Evolutionary conservation across 1,140 invertebrate species (phyloP).

Genomic region (Mizuhopecten yessoensis): DNA sequence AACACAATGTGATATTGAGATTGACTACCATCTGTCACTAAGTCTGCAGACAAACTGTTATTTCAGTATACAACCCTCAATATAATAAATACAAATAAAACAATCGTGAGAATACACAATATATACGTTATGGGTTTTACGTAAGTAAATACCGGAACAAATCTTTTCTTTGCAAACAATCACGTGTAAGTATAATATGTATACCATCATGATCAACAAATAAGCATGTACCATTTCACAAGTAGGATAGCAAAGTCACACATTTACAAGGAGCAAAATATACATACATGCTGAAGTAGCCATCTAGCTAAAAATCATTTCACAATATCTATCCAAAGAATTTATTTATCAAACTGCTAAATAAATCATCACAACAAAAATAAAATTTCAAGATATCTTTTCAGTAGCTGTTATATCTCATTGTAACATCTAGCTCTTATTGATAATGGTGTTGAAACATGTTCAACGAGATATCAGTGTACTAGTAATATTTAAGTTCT

Average conservation of each 20-base stretch:
- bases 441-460: too few relatives aligned
- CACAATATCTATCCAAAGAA: too few relatives aligned
- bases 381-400: too few relatives aligned
- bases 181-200: neutral
- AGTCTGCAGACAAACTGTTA: neutral
- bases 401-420: too few relatives aligned
- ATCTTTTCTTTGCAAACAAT: neutral
- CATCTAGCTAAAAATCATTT: neutral
- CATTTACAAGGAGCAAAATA: constrained; percentile 9
- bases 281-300: neutral
- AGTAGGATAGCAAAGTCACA: neutral
- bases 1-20: neutral
- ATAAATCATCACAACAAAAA: too few relatives aligned
- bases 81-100: neutral
- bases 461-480: too few relatives aligned
- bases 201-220: neutral
- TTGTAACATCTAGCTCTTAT: too few relatives aligned
- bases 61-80: constrained; percentile 16
- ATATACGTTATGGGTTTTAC: neutral
- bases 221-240: neutral
- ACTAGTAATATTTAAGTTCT: too few relatives aligned
- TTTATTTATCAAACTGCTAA: too few relatives aligned
- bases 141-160: neutral
- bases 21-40: neutral
- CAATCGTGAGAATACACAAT: neutral